These are phyloP conservation scores for Ips typographus DNA, from an alignment of 1,140 invertebrate species.

Conservation along the genomic window DNA sequence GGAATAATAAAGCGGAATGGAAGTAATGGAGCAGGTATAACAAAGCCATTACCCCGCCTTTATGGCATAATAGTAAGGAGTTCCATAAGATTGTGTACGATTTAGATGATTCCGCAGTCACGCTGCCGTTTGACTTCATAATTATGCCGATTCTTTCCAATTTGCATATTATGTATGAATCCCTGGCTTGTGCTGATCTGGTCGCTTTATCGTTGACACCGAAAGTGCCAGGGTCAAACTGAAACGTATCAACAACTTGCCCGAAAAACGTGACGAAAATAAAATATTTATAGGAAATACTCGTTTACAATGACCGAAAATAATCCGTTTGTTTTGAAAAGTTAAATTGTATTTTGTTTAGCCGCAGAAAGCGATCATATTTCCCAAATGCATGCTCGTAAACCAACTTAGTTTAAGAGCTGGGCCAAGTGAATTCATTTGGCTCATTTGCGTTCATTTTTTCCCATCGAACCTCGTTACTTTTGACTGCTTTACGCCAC, in stretches of 20 bases:
- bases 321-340: slow-evolving; percentile 38
- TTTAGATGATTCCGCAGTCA: slow-evolving; percentile 36
- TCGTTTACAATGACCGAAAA: slow-evolving; percentile 25
- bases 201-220: too few species aligned
- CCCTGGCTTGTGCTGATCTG: too few species aligned
- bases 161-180: slow-evolving; percentile 10
- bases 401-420: slow-evolving; percentile 22
- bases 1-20: slow-evolving; percentile 41
- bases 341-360: slow-evolving; percentile 37
- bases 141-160: slow-evolving; percentile 17
- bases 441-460: slow-evolving; percentile 25
- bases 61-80: slow-evolving; percentile 42
- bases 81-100: slow-evolving; percentile 43
- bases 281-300: slow-evolving; percentile 11
- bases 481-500: slow-evolving; percentile 15
- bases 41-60: slow-evolving; percentile 46
- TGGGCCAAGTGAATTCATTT: slow-evolving; percentile 28
- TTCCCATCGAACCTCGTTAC: slow-evolving; percentile 25
- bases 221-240: too few species aligned
- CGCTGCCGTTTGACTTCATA: slow-evolving; percentile 31
- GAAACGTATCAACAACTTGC: too few species aligned
- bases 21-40: slow-evolving; percentile 44
- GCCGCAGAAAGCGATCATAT: slow-evolving; percentile 20
- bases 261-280: too few species aligned
- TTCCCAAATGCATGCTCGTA: slow-evolving; percentile 20